Evolutionary conservation across 2,888 invertebrate species (phyloP), one percentile per base, ranked within the genome.

Genomic region (Linyphia triangularis): DNA sequence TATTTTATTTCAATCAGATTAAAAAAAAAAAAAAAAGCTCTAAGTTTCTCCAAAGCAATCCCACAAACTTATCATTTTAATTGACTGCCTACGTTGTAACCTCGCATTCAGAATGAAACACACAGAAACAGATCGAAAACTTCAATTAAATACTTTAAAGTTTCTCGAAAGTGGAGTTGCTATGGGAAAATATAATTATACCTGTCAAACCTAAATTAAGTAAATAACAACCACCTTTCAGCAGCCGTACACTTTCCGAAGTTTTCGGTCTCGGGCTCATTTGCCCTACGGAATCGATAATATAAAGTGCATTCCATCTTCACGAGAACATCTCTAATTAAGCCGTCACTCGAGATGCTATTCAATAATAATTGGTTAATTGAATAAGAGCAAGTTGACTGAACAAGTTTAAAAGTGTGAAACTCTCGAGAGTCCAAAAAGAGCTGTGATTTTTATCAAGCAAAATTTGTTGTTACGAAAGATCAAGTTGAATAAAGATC

Each of bases 321-420:
- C 26, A 2, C 24, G 40, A 22, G 16, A 40, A 22, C 10, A 24
- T 37, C 22, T 7, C 30, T 73, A 57, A 57, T 73, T 51, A 70
- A 26, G 22, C 70, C 13, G 30, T 43, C 57, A 30, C 51, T n/a
- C 13, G 30, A 73, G 43, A 51, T 57, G 28, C 33, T 37, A 77
- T 33, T 33, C 57, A 51, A 63, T 77, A 37, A 40, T 63, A 77
- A 61, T 77, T 63, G 61, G 19, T 37, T 63, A 77, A 77, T 77
- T 61, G 40, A 61, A 73, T 57, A 51, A 30, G 57, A 30, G 10
- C 24, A 51, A 30, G 19, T 73, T 30, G 5, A 33, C 24, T 24
- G 26, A 40, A 19, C 40, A 28, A 37, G 30, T 51, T 30, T 57
- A 22, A 70, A 73, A 57, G 26, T 61, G 3, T 51, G 72, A 9